These are phyloP conservation scores for Hydrozoanthus gracilis DNA, from an alignment of 92 coral and sea anemone genomes.

Conservation along the genomic window DNA sequence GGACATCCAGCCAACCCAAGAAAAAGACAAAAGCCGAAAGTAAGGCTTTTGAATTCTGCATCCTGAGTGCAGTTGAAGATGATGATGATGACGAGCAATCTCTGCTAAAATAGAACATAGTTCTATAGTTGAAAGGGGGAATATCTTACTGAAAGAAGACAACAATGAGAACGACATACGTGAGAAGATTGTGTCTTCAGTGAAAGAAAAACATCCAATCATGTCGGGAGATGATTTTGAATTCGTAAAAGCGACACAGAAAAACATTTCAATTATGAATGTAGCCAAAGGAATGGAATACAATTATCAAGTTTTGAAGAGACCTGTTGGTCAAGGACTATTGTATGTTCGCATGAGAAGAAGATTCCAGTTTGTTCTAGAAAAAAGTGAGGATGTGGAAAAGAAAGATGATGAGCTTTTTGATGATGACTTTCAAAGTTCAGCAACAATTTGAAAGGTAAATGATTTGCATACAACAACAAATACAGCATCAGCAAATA, in stretches of 20 bases:
- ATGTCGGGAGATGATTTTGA: slow-evolving; percentile 60
- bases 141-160: slow-evolving; percentile 47
- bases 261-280: slow-evolving; percentile 59
- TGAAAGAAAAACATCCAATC: slow-evolving; percentile 50
- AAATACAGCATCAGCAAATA: neutral
- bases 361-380: slow-evolving; percentile 59
- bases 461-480: neutral
- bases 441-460: neutral
- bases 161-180: slow-evolving; percentile 38
- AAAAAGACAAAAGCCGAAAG: slow-evolving; percentile 32
- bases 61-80: slow-evolving; percentile 45
- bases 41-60: slow-evolving; percentile 68
- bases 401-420: neutral
- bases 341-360: slow-evolving; percentile 62
- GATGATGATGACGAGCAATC: slow-evolving; percentile 61
- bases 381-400: neutral
- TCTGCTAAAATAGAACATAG: slow-evolving; percentile 57
- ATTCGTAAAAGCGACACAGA: slow-evolving; percentile 68
- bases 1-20: slow-evolving; percentile 39
- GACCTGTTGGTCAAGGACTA: slow-evolving; percentile 70
- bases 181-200: slow-evolving; percentile 50
- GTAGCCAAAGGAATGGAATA: slow-evolving; percentile 58
- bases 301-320: slow-evolving; percentile 61
- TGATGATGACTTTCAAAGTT: slow-evolving; percentile 11
- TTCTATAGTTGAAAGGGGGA: slow-evolving; percentile 67